Evolutionary conservation across 1,140 invertebrate species (phyloP).

Genomic region (Drosophila dunni): DNA sequence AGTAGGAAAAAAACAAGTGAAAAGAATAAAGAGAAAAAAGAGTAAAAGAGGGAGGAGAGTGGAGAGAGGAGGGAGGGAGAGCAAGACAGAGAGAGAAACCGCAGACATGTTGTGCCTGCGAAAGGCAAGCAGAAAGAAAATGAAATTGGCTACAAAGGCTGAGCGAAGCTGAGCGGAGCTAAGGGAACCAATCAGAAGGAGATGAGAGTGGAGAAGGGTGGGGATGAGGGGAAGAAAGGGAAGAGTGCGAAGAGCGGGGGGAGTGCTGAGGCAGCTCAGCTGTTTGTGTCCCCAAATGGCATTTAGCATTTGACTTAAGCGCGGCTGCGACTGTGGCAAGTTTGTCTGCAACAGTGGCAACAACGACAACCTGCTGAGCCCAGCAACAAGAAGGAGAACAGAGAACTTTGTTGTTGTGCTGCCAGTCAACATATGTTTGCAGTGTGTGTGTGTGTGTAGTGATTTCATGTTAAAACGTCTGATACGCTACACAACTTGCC

Average conservation of each 20-base stretch:
- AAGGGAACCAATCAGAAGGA: not conserved
- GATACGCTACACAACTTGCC: conserved; percentile 49
- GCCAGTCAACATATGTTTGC: conserved; percentile 67
- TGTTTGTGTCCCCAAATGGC: conserved; percentile 77
- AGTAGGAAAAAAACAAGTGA: conserved; percentile 9
- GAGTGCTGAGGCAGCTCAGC: conserved; percentile 50
- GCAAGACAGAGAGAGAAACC: conserved; percentile 51
- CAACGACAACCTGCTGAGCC: conserved; percentile 27
- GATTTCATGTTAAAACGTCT: conserved; percentile 69
- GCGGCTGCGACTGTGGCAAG: conserved; percentile 48
- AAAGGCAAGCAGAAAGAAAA: conserved; percentile 38
- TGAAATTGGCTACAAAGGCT: conserved; percentile 38
- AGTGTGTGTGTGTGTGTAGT: conserved; percentile 35
- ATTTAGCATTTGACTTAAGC: conserved; percentile 78
- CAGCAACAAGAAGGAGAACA: conserved; percentile 26
- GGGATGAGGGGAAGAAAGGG: not conserved
- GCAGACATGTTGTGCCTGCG: conserved; percentile 62
- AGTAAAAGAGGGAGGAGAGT: not conserved
- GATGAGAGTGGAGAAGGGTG: not conserved
- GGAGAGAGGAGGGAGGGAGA: not conserved
- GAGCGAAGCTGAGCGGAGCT: conserved; percentile 16
- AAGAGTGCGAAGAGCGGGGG: not conserved
- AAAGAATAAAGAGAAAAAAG: conserved; percentile 53
- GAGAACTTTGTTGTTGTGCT: conserved; percentile 30
- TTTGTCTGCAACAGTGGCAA: conserved; percentile 1